Percentiles rank a stretch among this genome's conserved stretches.
Conservation (phyloP, 1,140 invertebrate species). For the Drosophila orena region DNA sequence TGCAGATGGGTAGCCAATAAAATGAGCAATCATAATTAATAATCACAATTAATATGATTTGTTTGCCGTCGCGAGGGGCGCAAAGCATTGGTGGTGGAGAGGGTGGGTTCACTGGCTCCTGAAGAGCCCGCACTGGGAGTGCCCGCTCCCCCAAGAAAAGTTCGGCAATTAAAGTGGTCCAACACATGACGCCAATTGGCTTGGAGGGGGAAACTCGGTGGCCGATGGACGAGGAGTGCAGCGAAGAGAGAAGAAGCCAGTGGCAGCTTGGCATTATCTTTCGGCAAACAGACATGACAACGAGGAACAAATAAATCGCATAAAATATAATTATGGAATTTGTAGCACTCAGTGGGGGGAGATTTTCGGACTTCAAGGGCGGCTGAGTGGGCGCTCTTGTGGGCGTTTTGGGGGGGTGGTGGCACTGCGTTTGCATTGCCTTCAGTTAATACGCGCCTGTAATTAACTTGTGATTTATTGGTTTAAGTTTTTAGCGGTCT, state of each 20-base stretch:
- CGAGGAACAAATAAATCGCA: constrained; percentile 79
- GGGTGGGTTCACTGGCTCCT: constrained; percentile 37
- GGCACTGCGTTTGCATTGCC: constrained; percentile 47
- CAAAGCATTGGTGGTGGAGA: constrained; percentile 65
- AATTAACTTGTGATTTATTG: constrained; percentile 85
- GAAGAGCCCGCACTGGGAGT: constrained; percentile 52
- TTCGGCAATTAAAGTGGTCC: constrained; percentile 72
- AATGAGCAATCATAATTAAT: constrained; percentile 50
- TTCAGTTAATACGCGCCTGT: constrained; percentile 81
- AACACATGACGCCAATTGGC: constrained; percentile 64
- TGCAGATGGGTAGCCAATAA: constrained; percentile 68
- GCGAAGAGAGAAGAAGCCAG: constrained; percentile 14
- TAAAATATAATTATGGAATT: constrained; percentile 84
- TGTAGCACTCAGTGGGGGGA: constrained; percentile 47
- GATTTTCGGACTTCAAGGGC: constrained; percentile 3
- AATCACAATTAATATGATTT: constrained; percentile 73
- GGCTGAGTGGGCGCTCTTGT: neutral
- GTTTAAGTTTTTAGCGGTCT: constrained; percentile 68
- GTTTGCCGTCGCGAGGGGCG: constrained; percentile 58
- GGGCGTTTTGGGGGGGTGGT: no score
- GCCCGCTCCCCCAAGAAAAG: constrained; percentile 38
- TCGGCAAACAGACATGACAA: constrained; percentile 80
- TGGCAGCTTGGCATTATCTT: constrained; percentile 69
- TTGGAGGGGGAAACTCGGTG: neutral
- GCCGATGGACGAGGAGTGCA: neutral